Evolutionary conservation across 64 coral and sea anemone species (phyloP), one percentile per base, ranked within the genome.

Genomic region (Trachythela sp.): DNA sequence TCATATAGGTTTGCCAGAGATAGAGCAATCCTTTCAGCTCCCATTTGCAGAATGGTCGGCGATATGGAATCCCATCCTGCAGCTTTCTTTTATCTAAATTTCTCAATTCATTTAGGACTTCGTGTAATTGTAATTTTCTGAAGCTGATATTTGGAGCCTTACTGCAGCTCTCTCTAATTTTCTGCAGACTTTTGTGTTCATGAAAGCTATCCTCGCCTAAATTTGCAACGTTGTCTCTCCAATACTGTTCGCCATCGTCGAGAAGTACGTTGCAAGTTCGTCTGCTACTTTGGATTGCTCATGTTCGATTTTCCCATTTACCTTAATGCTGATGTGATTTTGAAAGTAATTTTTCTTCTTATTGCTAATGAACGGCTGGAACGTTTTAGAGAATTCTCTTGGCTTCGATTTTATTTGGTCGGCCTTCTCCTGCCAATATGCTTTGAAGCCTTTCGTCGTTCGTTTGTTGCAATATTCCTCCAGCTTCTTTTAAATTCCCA

Each of bases 241-340:
- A 14, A 90, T 85, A 29, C 84, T 29, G 60, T 48, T 90, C 34
- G 89, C 89, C 48, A 83, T 83, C 14, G 89, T 85, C 29, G 89
- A 90, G 56, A 90, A 90, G 40, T 90, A 77, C 37, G 80, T 37
- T 24, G 71, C 70, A 13, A 89, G 9, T 24, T 80, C 49, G 11
- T 89, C 49, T 15, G 48, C 88, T 45, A 89, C 88, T 59, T 59
- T 59, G 54, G 54, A 59, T n/a, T 59, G 54, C 15, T 59, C 54
- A 22, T 59, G 54, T 59, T 59, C 54, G 18, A 59, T 59, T 59
- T 59, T 59, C 54, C 54, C 54, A 59, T 59, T 59, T 59, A 59
- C 54, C 54, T 59, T 59, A 14, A 59, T 59, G 54, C 54, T 59
- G 54, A 59, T 6, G 54, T 59, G 54, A 59, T 59, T 59, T 20